phyloP scores from a whole-genome alignment of 1,140 invertebrate genomes.

The Tigriopus japonicus region DNA sequence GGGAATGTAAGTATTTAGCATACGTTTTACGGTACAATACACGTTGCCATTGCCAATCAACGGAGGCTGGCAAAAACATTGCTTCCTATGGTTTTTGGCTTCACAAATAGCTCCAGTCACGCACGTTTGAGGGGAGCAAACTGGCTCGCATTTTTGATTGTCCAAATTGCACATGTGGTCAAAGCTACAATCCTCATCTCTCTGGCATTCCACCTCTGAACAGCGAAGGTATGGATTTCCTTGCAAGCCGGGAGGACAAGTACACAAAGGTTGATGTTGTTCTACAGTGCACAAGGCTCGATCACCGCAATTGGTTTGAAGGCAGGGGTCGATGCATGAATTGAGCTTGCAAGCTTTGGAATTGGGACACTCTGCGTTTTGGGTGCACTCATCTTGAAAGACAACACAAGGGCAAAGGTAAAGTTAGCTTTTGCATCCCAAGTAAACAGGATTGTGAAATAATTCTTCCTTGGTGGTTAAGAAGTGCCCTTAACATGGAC shows the following conservation, averaged over 20 bases:
- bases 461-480: no score
- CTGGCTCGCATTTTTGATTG: no score
- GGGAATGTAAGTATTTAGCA: neutral
- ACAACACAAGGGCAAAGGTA: neutral
- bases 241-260: slow-evolving; percentile 60
- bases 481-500: no score
- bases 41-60: slow-evolving; percentile 21
- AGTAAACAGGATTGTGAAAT: no score
- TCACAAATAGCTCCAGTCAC: slow-evolving; percentile 16
- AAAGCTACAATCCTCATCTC: no score
- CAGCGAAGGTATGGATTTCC: slow-evolving; percentile 45
- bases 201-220: slow-evolving; percentile 47
- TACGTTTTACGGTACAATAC: neutral
- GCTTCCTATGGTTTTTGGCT: slow-evolving; percentile 20
- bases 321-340: slow-evolving; percentile 47
- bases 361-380: slow-evolving; percentile 55
- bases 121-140: no score
- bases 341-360: slow-evolving; percentile 42
- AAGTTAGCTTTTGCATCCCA: no score
- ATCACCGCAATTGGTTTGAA: neutral
- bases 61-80: slow-evolving; percentile 22
- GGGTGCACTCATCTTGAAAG: slow-evolving; percentile 41
- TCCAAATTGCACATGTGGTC: no score
- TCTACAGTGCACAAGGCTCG: slow-evolving; percentile 45
- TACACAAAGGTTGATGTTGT: slow-evolving; percentile 48